Conservation (phyloP, 2,888 invertebrate species). For the Lasioglossum villosulum region DNA sequence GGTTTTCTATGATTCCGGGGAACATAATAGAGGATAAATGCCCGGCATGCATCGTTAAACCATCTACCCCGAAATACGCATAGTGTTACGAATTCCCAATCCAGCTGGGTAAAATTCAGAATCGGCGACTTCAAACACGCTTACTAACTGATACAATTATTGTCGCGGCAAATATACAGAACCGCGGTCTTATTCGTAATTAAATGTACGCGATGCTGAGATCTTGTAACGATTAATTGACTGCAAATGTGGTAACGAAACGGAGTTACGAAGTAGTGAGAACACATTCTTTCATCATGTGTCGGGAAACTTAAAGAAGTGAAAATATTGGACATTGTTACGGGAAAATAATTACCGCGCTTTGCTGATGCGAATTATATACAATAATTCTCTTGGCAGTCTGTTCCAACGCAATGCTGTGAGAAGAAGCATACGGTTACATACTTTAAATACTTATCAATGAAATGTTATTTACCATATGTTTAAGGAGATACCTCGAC, state of each 20-base stretch:
- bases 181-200: neutral
- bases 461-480: too few relatives aligned
- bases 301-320: neutral
- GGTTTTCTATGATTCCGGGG: neutral
- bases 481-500: too few relatives aligned
- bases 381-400: neutral
- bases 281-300: neutral
- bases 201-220: neutral
- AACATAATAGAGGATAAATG: constrained; percentile 37
- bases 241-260: neutral
- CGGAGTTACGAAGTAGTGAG: neutral
- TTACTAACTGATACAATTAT: neutral
- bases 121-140: neutral
- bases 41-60: constrained; percentile 59
- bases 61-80: constrained; percentile 54
- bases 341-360: neutral
- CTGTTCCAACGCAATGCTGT: too few relatives aligned
- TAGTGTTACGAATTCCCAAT: neutral
- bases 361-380: neutral
- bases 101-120: neutral
- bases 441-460: too few relatives aligned
- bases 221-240: neutral
- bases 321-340: neutral
- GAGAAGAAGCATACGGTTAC: too few relatives aligned
- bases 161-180: neutral